Conservation (phyloP, 2,797 vertebrate genomes). For the Gallinago solitaria region DNA sequence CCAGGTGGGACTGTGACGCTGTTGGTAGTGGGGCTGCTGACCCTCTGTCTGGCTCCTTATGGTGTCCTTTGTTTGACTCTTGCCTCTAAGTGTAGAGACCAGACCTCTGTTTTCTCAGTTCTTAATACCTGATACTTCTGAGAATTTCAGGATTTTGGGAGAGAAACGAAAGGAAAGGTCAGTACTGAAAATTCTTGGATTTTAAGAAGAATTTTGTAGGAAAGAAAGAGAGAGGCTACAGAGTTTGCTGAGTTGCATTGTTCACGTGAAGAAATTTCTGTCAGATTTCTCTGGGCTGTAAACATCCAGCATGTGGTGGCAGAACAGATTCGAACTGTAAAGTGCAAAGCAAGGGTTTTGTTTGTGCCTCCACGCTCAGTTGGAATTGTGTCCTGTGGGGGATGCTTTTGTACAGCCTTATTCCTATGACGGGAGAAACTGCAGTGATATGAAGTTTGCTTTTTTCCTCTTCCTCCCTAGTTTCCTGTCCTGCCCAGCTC, state of each 20-base stretch:
- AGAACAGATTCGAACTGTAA: neutral
- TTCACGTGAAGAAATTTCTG: neutral
- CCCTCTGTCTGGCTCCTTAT: neutral
- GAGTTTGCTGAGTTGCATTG: neutral
- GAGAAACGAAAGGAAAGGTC: neutral
- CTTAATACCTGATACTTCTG: neutral
- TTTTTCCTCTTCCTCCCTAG: constrained; percentile 57
- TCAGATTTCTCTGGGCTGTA: neutral
- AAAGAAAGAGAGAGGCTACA: neutral
- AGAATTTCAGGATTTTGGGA: neutral
- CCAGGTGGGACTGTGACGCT: neutral
- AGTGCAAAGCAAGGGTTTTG: neutral
- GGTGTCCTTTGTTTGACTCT: constrained; percentile 44
- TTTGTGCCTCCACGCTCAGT: neutral
- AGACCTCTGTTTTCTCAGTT: neutral
- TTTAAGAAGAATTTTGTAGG: neutral
- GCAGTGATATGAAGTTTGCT: neutral
- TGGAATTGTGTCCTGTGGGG: neutral
- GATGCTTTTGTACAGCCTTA: neutral
- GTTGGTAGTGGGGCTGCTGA: neutral
- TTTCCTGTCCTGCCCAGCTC: constrained; percentile 81
- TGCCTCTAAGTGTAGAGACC: neutral
- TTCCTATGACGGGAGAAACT: neutral
- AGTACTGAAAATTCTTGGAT: neutral
- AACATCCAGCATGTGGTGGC: neutral